A percentile compares a stretch with the other conserved stretches of the same genome.
Evolutionary conservation across 2,113 vertebrate species (phyloP).

Genomic region (Dinomys branickii): DNA sequence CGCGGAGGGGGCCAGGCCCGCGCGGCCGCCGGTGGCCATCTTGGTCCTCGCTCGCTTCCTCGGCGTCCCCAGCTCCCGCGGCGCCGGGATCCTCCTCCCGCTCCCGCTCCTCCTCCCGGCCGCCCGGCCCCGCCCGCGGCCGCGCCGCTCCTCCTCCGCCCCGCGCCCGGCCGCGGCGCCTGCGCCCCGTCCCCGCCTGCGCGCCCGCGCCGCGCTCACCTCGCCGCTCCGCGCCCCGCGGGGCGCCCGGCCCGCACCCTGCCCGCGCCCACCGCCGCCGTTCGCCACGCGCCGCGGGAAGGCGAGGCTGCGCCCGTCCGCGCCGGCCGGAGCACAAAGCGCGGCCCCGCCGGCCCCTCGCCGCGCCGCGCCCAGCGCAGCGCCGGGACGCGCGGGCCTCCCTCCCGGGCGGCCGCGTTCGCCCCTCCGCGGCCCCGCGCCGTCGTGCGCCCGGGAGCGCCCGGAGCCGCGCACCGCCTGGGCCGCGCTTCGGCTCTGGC

Average conservation of each 20-base stretch:
- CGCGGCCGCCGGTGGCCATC: constrained; percentile 85
- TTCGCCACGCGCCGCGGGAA: not conserved
- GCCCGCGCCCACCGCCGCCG: not conserved
- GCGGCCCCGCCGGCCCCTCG: not conserved
- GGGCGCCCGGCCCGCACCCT: not conserved
- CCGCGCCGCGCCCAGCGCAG: not conserved
- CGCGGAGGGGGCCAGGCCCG: constrained; percentile 63
- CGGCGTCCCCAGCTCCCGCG: constrained; percentile 1
- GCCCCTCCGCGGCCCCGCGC: too few species aligned
- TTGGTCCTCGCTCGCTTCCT: constrained; percentile 81
- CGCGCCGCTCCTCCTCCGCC: not conserved
- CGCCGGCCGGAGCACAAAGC: not conserved
- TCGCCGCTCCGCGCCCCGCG: not conserved
- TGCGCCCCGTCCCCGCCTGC: not conserved
- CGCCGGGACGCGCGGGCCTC: too few species aligned
- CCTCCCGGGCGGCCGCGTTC: too few species aligned
- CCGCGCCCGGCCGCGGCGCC: not conserved
- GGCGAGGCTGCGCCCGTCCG: not conserved
- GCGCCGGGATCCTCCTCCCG: constrained; percentile 75
- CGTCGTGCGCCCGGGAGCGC: not conserved
- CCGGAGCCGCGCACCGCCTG: not conserved
- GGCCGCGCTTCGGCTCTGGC: not conserved
- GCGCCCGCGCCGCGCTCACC: not conserved
- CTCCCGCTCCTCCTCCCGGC: constrained; percentile 71
- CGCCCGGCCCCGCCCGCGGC: not conserved